A percentile compares a stretch with the other conserved stretches of the same genome.
phyloP scores from a whole-genome alignment of 2,797 vertebrate genomes.

The Cottoperca gobio region DNA sequence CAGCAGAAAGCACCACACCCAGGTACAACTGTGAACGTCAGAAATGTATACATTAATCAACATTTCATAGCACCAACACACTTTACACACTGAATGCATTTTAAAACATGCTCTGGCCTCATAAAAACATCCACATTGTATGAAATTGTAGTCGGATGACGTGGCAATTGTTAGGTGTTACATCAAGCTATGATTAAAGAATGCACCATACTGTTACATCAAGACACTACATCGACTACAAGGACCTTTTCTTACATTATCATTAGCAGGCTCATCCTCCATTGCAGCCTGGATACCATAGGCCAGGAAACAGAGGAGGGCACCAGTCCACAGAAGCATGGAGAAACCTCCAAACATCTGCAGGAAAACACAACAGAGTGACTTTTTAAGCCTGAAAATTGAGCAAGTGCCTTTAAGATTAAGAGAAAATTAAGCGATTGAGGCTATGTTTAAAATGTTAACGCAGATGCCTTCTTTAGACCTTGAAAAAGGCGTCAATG shows the following conservation, averaged over 20 bases:
- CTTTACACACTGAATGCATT: neutral
- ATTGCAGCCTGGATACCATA: slow-evolving; percentile 90
- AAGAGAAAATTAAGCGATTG: too few species aligned
- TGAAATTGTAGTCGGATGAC: neutral
- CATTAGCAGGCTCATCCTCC: slow-evolving; percentile 90
- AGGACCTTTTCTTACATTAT: slow-evolving; percentile 87
- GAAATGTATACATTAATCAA: neutral
- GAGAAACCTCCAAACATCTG: slow-evolving; percentile 97
- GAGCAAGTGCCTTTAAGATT: neutral
- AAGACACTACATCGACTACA: neutral
- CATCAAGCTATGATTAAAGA: neutral
- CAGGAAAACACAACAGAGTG: neutral
- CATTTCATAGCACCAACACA: too few species aligned
- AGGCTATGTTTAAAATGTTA: neutral
- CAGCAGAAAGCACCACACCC: slow-evolving; percentile 93
- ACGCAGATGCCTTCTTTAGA: too few species aligned
- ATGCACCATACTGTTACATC: neutral
- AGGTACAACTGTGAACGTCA: slow-evolving; percentile 87
- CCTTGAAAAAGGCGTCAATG: neutral
- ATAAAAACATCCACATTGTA: neutral
- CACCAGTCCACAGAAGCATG: slow-evolving; percentile 96
- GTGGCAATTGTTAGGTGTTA: neutral
- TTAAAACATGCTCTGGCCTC: neutral
- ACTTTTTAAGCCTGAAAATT: neutral
- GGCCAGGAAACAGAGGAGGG: slow-evolving; percentile 95